Conservation (phyloP, 2,113 vertebrate species). For the Sigmodon hispidus region DNA sequence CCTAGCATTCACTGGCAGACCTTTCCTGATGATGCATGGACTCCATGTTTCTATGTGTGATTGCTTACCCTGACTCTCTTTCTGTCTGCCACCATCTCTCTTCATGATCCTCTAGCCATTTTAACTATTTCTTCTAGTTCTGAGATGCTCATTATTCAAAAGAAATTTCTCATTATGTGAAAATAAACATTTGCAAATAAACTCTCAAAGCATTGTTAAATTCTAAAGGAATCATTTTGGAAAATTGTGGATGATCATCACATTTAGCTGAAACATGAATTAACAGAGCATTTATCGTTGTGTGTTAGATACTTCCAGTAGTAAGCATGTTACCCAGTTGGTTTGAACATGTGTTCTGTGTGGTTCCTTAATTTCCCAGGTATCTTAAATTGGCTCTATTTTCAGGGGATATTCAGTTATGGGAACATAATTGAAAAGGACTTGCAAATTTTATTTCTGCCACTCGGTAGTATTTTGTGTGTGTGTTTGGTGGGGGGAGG, state of each 20-base stretch:
- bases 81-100: not conserved
- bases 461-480: not conserved
- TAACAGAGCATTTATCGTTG: not conserved
- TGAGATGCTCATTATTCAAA: not conserved
- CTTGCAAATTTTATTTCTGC: not conserved
- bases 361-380: not conserved
- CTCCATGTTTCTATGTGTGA: rapidly evolving
- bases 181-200: slow-evolving; percentile 8
- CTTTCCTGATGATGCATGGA: not conserved
- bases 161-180: slow-evolving; percentile 16
- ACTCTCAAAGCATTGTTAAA: not conserved
- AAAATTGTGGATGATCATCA: not conserved
- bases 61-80: not conserved
- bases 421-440: not conserved
- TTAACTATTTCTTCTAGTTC: not conserved
- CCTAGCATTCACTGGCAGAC: not conserved
- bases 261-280: not conserved
- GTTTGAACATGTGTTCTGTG: rapidly evolving
- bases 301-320: not conserved
- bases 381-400: not conserved
- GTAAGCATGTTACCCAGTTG: not conserved
- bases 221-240: not conserved
- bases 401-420: not conserved
- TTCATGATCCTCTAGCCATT: not conserved
- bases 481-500: too few species aligned